Evolutionary conservation across 2,797 vertebrate species (phyloP).

Genomic region (Sardinella longiceps): DNA sequence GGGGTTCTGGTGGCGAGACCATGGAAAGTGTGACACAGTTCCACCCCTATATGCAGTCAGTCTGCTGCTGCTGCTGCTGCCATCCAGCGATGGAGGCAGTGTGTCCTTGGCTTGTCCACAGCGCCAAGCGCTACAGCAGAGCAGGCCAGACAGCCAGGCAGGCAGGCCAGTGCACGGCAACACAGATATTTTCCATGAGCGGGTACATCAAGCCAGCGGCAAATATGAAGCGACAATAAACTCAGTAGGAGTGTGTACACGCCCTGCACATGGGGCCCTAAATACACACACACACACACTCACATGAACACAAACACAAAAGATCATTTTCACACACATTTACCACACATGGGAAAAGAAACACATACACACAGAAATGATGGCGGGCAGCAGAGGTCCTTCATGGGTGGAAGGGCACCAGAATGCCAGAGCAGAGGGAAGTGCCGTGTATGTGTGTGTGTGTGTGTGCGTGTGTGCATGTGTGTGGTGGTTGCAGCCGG

Average conservation of each 20-base stretch:
- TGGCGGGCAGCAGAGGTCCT: slow-evolving; percentile 24
- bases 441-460: slow-evolving; percentile 7
- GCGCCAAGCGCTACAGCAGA: background rate
- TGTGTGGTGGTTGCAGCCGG: background rate
- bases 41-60: background rate
- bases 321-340: background rate
- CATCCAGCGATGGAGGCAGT: background rate
- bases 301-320: background rate
- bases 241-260: background rate
- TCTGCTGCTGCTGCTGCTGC: background rate
- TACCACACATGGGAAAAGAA: slow-evolving; percentile 24
- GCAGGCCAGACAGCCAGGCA: background rate
- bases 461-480: background rate
- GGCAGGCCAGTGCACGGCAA: background rate
- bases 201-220: background rate
- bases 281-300: background rate
- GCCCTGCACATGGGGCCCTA: slow-evolving; percentile 13
- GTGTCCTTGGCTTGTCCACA: background rate
- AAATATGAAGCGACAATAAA: slow-evolving; percentile 15
- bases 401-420: slow-evolving; percentile 37
- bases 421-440: slow-evolving; percentile 29
- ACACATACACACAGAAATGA: background rate
- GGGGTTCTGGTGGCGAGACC: background rate
- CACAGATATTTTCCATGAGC: slow-evolving; percentile 1
- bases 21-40: slow-evolving; percentile 1